Base-by-base conservation (phyloP, 2,113 vertebrate species). In the Taxidea taxus region DNA sequence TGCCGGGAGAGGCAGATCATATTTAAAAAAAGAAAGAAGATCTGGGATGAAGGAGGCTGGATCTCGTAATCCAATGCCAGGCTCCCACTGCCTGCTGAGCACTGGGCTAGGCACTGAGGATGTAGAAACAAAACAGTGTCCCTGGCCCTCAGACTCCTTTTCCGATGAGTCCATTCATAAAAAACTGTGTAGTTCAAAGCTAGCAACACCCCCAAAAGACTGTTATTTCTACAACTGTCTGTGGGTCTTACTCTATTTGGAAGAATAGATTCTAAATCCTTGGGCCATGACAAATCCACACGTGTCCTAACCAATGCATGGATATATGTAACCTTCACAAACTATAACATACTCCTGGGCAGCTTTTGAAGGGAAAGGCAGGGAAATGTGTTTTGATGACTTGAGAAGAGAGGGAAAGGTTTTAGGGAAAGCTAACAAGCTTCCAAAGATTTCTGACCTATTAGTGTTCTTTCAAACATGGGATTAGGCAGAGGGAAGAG, bases 181-280 rank as follows among this genome's bases (percentile, higher is more conserved):
- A 68, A 68, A 91, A 12, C 9, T 14, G 9, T 82, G 21, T 68
- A 95, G 60, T 64, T 95, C 68, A 66, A 84, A 87, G 39, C 44
- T 87, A 92, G 39, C 25, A 37, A 60, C 25, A 21, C 39, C 34
- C 47, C 15, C 29, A 15, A 72, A 96, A 75, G 34, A 13, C 90
- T 95, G 6, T 74, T 87, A 72, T 94, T 82, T 97, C 47, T 80
- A 18, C 64, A 68, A 42, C 47, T 70, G 25, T 83, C 58, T 82
- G 31, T 82, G 56, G 87, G 54, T 81, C 49, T 81, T 87, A 60
- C 44, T 88, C 29, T 92, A 2, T 49, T 83, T 84, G 80, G 77
- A 89, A 92, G 93, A 90, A 51, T 68, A 37, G 4, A 29, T 95
- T 84, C 81, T 94, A 90, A 95, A 90, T 85, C 91, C 56, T 64